Conservation (phyloP, 2,113 vertebrate species). For the Corythornis madagascariensis region DNA sequence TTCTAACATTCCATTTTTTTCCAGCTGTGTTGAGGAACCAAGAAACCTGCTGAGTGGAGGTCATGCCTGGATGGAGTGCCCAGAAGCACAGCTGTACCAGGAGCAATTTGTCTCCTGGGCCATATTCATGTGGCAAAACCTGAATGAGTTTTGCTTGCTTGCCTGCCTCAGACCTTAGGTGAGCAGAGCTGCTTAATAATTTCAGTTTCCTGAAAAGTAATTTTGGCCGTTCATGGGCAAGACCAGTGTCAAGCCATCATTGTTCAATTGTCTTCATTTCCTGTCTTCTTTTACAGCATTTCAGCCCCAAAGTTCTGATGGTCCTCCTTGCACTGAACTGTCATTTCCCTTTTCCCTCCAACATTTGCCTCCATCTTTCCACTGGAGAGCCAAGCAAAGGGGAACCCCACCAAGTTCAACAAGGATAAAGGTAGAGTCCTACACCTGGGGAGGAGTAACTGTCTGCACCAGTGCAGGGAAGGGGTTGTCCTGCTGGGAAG, state of each 20-base stretch:
- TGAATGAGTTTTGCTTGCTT: neutral
- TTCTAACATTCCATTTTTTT: neutral
- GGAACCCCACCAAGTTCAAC: too few relatives aligned
- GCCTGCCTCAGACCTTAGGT: neutral
- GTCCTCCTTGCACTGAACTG: neutral
- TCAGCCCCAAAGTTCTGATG: neutral
- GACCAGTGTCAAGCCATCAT: neutral
- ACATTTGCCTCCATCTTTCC: too few relatives aligned
- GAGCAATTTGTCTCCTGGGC: neutral
- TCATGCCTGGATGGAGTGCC: neutral
- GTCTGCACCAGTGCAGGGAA: too few relatives aligned
- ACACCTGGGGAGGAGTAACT: too few relatives aligned
- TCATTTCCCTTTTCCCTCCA: neutral
- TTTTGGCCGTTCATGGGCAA: neutral
- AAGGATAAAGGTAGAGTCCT: too few relatives aligned
- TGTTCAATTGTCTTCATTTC: neutral
- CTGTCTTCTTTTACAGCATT: neutral
- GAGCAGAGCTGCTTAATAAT: neutral
- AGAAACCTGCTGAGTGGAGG: neutral
- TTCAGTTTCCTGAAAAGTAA: neutral
- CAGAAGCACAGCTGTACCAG: neutral
- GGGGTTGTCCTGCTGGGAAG: too few relatives aligned
- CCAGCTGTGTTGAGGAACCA: neutral
- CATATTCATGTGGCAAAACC: neutral
- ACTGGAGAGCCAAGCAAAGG: too few relatives aligned